Base-by-base conservation (phyloP, 2,888 invertebrate genomes). In the Norana najaformis region DNA sequence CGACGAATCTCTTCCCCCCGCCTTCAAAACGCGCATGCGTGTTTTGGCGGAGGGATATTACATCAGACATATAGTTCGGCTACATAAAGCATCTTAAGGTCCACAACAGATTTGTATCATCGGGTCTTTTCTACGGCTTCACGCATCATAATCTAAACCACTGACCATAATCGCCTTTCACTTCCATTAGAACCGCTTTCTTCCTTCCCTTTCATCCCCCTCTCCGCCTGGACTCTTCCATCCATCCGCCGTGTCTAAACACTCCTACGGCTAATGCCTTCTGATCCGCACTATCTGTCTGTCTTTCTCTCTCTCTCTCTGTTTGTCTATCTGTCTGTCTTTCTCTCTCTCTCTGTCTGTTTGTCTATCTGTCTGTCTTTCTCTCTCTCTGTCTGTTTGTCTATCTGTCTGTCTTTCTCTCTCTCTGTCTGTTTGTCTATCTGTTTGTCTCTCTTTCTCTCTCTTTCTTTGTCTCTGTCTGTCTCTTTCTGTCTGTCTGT, bases 191-290 rank as follows among this genome's bases (percentile, higher is more conserved):
- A 85, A 85, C 35, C 37, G 20, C 36, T 20, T 35, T 35, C 85
- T 34, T 83, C 35, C 35, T 3, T 35, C 83, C 20, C 83, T 36
- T 35, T 34, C 83, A 35, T 34, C 83, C 20, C 83, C 83, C 36
- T 34, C 83, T 83, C 83, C 30, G 14, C 34, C 83, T 30, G 4
- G 16, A 34, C 14, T 83, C 47, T 23, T 69, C 69, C 69, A n/a
- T n/a, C n/a, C 69, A 8, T n/a, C 69, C 30, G 8, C 18, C 82
- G 82, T 82, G 36, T 36, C 85, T 36, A 85, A 85, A 85, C 85
- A 85, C 85, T 85, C 85, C 37, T 36, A 39, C 39, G 88, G n/a
- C 41, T 88, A 41, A 88, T 47, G 88, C 88, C 14, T n/a, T 38
- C 39, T 38, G 39, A 88, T 37, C 88, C 38, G 34, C 34, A n/a